Conservation (phyloP, 1,140 invertebrate species). For the Lordiphosa mommai region DNA sequence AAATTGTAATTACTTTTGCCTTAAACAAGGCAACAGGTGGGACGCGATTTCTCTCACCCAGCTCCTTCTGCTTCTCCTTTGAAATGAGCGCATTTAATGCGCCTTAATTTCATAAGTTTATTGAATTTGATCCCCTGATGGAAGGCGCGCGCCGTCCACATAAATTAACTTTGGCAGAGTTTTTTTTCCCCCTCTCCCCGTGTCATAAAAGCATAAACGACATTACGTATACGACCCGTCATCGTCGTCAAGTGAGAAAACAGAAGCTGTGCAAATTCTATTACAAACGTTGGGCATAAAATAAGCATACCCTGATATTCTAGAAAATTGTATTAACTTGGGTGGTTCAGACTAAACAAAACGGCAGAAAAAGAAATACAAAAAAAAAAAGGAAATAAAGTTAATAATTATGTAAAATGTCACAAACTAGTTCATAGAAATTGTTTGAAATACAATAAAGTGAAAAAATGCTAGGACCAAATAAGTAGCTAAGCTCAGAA, state of each 20-base stretch:
- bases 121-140: slow-evolving; percentile 45
- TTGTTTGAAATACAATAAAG: background rate
- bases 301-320: too few relatives aligned
- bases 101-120: slow-evolving; percentile 65
- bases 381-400: background rate
- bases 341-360: too few relatives aligned
- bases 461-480: too few relatives aligned
- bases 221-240: slow-evolving; percentile 57
- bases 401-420: background rate
- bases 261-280: slow-evolving; percentile 26
- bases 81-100: slow-evolving; percentile 50
- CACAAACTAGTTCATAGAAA: background rate
- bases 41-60: slow-evolving; percentile 6
- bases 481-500: too few relatives aligned
- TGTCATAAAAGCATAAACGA: slow-evolving; percentile 60
- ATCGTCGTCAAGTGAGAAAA: background rate
- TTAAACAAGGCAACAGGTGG: background rate
- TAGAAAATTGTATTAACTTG: too few relatives aligned
- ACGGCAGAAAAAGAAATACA: background rate
- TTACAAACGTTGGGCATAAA: slow-evolving; percentile 7
- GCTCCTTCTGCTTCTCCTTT: too few relatives aligned
- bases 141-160: background rate
- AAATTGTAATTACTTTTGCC: background rate
- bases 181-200: too few relatives aligned
- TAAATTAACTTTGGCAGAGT: slow-evolving; percentile 57